Evolutionary conservation across 2,888 invertebrate species (phyloP), one percentile per base, ranked within the genome.

Genomic region (Halictus quadricinctus): DNA sequence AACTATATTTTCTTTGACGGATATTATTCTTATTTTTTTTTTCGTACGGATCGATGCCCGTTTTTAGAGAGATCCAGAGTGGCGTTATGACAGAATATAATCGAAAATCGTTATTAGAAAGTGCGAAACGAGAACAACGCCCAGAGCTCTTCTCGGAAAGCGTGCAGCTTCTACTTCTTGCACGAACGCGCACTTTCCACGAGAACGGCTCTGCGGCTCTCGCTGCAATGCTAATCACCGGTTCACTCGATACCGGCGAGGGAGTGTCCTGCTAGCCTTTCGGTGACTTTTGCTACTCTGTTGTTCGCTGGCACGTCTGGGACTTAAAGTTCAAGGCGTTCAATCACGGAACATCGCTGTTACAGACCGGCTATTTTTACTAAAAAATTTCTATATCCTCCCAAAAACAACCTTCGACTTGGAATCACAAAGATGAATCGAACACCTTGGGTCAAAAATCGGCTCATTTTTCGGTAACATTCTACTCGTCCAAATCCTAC

Each of bases 211-310:
- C 36, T 36, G 73, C 18, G 43, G 60, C 25, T 64, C 43, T 25
- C 60, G 43, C 43, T 18, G 46, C 25, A 64, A 76, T 46, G 75
- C 75, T 76, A 76, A 76, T 76, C 60, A 18, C 43, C 25, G 64
- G 64, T 36, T n/a, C 21, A 21, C 18, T 8, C 43, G 15, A 8
- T 46, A 46, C 60, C 25, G 13, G 29, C 43, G 25, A 64, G 64
- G 75, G 75, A 46, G 75, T 76, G 75, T 64, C 75, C 29, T 64
- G 25, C 58, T 41, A 58, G 58, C 58, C 60, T 60, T 60, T 64
- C 7, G 41, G 60, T 76, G 75, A 64, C 75, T 64, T 76, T 76
- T 76, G 46, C 75, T 64, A 25, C 64, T 36, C 46, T 46, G 18
- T 60, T 76, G 43, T 64, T 25, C 21, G 29, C 36, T 25, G 5